Conservation (phyloP, 2,888 invertebrate species). For the Boloria euphrosyne region DNA sequence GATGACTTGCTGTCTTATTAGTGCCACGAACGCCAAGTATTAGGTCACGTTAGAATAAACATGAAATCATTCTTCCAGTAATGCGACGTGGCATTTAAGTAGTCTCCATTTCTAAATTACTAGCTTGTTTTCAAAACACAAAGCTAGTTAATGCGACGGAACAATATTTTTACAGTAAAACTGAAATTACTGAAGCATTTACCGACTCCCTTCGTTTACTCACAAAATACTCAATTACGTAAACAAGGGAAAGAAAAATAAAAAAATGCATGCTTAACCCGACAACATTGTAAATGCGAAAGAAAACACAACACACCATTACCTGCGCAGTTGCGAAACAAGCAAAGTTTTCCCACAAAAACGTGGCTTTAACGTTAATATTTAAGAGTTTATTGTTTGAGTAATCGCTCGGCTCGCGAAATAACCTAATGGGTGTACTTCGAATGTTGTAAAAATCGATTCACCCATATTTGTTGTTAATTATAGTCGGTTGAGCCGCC, state of each 20-base stretch:
- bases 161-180: slow-evolving; percentile 55
- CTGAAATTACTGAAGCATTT: slow-evolving; percentile 65
- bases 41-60: slow-evolving; percentile 51
- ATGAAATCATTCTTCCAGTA: slow-evolving; percentile 45
- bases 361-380: slow-evolving; percentile 68
- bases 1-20: slow-evolving; percentile 33
- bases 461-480: slow-evolving; percentile 82
- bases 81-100: slow-evolving; percentile 30
- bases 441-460: slow-evolving; percentile 69
- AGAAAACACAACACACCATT: slow-evolving; percentile 65
- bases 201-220: slow-evolving; percentile 62
- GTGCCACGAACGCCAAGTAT: slow-evolving; percentile 37
- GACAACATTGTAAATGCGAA: slow-evolving; percentile 58
- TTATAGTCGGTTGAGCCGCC: slow-evolving; percentile 79
- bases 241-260: slow-evolving; percentile 67
- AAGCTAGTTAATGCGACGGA: slow-evolving; percentile 44
- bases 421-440: slow-evolving; percentile 67
- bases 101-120: slow-evolving; percentile 39
- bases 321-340: slow-evolving; percentile 71
- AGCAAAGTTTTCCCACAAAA: slow-evolving; percentile 75
- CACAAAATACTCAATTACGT: slow-evolving; percentile 72
- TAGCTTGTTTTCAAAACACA: slow-evolving; percentile 49
- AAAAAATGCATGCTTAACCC: slow-evolving; percentile 48
- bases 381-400: slow-evolving; percentile 69
- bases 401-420: slow-evolving; percentile 72